These are phyloP conservation scores for Leptonema lineaticorne DNA, from an alignment of 1,140 invertebrate genomes.

Conservation along the genomic window DNA sequence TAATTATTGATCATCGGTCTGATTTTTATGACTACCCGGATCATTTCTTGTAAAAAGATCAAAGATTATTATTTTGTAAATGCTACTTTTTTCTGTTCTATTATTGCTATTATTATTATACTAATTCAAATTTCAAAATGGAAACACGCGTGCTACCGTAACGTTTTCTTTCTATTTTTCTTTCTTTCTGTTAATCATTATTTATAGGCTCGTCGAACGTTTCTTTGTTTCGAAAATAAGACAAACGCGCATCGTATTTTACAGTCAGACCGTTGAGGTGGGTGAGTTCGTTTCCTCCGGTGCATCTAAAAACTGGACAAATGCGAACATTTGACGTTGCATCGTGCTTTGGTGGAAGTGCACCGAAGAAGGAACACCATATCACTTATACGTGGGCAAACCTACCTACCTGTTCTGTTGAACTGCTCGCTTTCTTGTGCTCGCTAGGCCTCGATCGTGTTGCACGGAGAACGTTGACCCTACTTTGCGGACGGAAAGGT, in stretches of 20 bases:
- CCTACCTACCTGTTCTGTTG: constrained; percentile 9
- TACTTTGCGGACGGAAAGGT: constrained; percentile 8
- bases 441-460: constrained; percentile 12
- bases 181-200: no score
- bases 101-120: no score
- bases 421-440: not conserved
- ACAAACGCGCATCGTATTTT: no score
- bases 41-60: no score
- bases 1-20: no score
- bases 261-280: no score
- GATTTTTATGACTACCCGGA: no score
- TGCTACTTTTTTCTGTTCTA: no score
- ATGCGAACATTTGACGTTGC: constrained; percentile 12
- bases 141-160: not conserved
- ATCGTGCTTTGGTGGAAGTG: not conserved
- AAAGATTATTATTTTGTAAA: no score
- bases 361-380: not conserved
- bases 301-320: constrained; percentile 11
- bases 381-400: no score
- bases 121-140: no score
- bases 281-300: not conserved
- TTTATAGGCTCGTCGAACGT: not conserved
- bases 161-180: not conserved
- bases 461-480: constrained; percentile 29
- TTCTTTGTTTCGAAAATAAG: not conserved